phyloP scores from a whole-genome alignment of 2,888 invertebrate genomes.

The Athalia cordata region DNA sequence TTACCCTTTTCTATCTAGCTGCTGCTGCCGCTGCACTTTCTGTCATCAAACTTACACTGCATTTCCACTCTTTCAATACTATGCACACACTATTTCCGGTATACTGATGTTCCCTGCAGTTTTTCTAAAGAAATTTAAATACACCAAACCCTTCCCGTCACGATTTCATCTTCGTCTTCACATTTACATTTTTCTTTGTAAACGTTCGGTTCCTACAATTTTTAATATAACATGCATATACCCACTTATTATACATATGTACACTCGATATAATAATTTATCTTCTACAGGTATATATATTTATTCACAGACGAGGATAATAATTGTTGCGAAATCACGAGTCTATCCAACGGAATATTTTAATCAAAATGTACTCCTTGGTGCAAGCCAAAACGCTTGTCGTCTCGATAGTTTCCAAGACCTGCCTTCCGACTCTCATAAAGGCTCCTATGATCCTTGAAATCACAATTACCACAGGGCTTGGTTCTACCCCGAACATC shows the following conservation, averaged over 20 bases:
- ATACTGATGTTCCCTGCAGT: not conserved
- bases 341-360: slow-evolving; percentile 54
- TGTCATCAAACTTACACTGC: not conserved
- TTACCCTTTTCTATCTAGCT: not conserved
- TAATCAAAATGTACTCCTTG: slow-evolving; percentile 53
- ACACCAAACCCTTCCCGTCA: no score
- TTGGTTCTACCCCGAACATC: not conserved
- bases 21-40: not conserved
- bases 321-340: slow-evolving; percentile 34
- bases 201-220: no score
- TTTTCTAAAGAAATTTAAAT: no score
- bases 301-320: slow-evolving; percentile 29
- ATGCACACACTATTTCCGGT: not conserved
- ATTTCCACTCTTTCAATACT: not conserved
- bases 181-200: no score
- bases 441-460: slow-evolving; percentile 50
- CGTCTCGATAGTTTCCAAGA: slow-evolving; percentile 51
- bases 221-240: no score
- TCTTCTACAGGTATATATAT: not conserved
- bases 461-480: slow-evolving; percentile 43
- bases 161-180: no score
- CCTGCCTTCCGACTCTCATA: slow-evolving; percentile 48
- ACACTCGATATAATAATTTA: not conserved
- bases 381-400: slow-evolving; percentile 54
- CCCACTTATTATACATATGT: no score